Conservation (phyloP, 2,888 invertebrate species). For the Piscicola geometra region DNA sequence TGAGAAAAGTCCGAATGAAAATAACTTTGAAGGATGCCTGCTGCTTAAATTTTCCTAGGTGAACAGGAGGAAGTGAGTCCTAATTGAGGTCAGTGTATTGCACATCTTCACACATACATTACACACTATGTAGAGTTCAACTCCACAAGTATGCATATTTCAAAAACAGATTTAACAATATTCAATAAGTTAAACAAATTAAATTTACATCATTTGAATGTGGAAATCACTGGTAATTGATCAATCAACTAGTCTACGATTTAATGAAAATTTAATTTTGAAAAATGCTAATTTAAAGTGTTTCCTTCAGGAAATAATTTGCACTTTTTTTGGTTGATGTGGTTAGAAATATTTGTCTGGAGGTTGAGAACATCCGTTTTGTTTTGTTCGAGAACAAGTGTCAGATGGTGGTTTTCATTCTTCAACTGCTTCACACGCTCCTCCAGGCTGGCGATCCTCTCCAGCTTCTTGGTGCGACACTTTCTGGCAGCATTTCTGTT, state of each 20-base stretch:
- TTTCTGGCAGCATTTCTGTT: slow-evolving; percentile 30
- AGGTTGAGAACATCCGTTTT: slow-evolving; percentile 25
- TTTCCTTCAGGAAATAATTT: slow-evolving; percentile 32
- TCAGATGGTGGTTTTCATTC: slow-evolving; percentile 19
- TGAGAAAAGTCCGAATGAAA: not conserved
- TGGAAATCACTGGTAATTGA: slow-evolving; percentile 4
- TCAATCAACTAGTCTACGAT: not conserved
- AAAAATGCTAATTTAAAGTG: not conserved
- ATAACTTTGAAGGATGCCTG: too few relatives aligned
- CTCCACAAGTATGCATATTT: too few relatives aligned
- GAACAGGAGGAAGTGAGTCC: too few relatives aligned
- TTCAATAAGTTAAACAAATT: not conserved
- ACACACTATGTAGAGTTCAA: too few relatives aligned
- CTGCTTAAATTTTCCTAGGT: too few relatives aligned
- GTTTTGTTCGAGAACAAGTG: not conserved
- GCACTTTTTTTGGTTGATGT: slow-evolving; percentile 33
- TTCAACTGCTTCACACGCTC: slow-evolving; percentile 23
- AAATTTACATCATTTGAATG: slow-evolving; percentile 13
- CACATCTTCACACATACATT: too few relatives aligned
- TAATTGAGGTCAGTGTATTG: too few relatives aligned
- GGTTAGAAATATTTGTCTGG: slow-evolving; percentile 29
- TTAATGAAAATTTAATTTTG: not conserved
- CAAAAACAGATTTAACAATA: too few relatives aligned
- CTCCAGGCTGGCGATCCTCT: slow-evolving; percentile 29
- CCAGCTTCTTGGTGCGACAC: slow-evolving; percentile 30